Conservation (phyloP, 2,888 invertebrate genomes). For the Drosophila hawaiiensis region DNA sequence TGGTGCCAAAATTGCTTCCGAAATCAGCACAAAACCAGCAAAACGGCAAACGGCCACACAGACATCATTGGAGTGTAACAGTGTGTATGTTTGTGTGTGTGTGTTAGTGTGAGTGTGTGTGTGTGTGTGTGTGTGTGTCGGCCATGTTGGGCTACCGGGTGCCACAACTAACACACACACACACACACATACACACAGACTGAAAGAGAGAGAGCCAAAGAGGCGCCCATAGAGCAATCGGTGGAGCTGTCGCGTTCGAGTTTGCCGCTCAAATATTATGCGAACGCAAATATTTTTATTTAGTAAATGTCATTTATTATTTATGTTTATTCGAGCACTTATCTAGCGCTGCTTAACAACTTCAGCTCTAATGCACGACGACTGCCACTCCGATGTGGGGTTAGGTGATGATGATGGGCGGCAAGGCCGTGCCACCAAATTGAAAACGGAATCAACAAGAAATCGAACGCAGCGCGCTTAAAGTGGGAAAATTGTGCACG, state of each 20-base stretch:
- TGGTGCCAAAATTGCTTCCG: conserved; percentile 80
- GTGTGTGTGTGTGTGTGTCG: conserved; percentile 50
- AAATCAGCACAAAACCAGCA: conserved; percentile 70
- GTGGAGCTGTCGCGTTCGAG: conserved; percentile 74
- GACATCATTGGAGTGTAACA: conserved; percentile 33
- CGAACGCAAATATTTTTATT: conserved; percentile 84
- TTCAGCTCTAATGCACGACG: conserved; percentile 74
- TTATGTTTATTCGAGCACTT: conserved; percentile 84
- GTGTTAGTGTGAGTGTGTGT: conserved; percentile 49
- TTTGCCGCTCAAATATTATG: conserved; percentile 84
- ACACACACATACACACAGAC: conserved; percentile 23
- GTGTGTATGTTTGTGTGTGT: conserved; percentile 47
- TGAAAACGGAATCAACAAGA: conserved; percentile 79
- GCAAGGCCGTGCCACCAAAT: conserved; percentile 71
- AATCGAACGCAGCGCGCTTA: conserved; percentile 58
- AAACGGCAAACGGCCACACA: conserved; percentile 46
- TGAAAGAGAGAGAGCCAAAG: conserved; percentile 51
- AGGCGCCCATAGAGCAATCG: conserved; percentile 71
- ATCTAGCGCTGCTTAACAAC: conserved; percentile 83
- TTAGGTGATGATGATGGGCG: conserved; percentile 26
- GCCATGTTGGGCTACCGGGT: conserved; percentile 60
- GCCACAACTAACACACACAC: conserved; percentile 51
- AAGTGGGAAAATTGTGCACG: conserved; percentile 23
- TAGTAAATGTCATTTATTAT: conserved; percentile 84
- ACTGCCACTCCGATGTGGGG: conserved; percentile 37